Evolutionary conservation across 2,888 invertebrate species (phyloP).

Genomic region (Trachelus troglodyta): DNA sequence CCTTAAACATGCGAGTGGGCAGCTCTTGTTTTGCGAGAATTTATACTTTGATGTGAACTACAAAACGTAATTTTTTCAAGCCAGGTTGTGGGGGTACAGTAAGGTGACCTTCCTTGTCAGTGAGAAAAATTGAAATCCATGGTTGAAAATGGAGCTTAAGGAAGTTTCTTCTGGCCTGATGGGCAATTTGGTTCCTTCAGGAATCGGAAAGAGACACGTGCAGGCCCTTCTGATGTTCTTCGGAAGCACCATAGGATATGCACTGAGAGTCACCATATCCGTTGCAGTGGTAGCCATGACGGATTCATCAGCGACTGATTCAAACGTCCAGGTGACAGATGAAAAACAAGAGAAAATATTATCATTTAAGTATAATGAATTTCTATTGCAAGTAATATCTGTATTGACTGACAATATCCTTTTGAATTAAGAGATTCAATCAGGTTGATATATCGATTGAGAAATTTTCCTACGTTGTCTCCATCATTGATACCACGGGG

Average conservation of each 20-base stretch:
- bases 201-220: conserved; percentile 69
- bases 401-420: too few relatives aligned
- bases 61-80: too few relatives aligned
- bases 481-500: too few relatives aligned
- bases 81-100: too few relatives aligned
- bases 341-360: too few relatives aligned
- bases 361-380: too few relatives aligned
- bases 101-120: too few relatives aligned
- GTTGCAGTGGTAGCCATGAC: conserved; percentile 70
- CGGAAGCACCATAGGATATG: conserved; percentile 68
- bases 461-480: too few relatives aligned
- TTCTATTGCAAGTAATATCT: too few relatives aligned
- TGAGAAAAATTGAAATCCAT: not conserved
- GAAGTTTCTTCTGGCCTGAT: not conserved
- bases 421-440: not conserved
- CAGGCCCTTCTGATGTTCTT: conserved; percentile 70
- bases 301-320: conserved; percentile 49
- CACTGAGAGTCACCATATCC: conserved; percentile 69
- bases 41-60: too few relatives aligned
- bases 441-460: not conserved
- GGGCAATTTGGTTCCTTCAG: conserved; percentile 18
- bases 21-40: too few relatives aligned
- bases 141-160: not conserved
- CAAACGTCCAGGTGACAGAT: conserved; percentile 45
- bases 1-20: too few relatives aligned